A percentile compares a stretch with the other conserved stretches of the same genome.
Evolutionary conservation across 2,888 invertebrate genomes (phyloP).

Genomic region (Xestia sexstrigata): DNA sequence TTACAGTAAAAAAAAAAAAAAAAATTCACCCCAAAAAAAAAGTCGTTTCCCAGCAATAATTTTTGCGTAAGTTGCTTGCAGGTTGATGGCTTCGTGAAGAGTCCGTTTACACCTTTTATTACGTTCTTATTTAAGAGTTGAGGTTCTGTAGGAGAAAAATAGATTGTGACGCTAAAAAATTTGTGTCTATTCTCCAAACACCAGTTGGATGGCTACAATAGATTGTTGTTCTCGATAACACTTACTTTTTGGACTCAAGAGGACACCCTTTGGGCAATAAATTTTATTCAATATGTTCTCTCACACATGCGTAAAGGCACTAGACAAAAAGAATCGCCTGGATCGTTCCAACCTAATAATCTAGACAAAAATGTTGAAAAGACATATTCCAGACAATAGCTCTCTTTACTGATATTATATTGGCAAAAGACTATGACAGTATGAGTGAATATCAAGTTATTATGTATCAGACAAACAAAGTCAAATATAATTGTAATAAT

Average conservation of each 20-base stretch:
- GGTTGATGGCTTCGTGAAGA: too few relatives aligned
- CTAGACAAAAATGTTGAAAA: constrained; percentile 16
- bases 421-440: background rate
- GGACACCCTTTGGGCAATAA: constrained; percentile 30
- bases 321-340: constrained; percentile 35
- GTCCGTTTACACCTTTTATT: background rate
- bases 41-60: too few relatives aligned
- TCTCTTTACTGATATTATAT: constrained; percentile 18
- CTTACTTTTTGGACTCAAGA: background rate
- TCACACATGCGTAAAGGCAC: constrained; percentile 1
- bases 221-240: constrained; percentile 17
- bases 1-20: too few relatives aligned
- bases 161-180: background rate
- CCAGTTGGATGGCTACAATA: background rate
- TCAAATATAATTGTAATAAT: background rate
- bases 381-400: background rate
- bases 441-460: background rate
- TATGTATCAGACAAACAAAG: background rate
- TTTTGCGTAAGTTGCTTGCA: too few relatives aligned
- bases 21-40: too few relatives aligned
- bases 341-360: constrained; percentile 26
- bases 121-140: background rate
- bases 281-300: constrained; percentile 37
- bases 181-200: background rate
- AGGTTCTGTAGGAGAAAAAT: background rate